Conservation (phyloP, 2,113 vertebrate species). For the Ceratotherium simum region DNA sequence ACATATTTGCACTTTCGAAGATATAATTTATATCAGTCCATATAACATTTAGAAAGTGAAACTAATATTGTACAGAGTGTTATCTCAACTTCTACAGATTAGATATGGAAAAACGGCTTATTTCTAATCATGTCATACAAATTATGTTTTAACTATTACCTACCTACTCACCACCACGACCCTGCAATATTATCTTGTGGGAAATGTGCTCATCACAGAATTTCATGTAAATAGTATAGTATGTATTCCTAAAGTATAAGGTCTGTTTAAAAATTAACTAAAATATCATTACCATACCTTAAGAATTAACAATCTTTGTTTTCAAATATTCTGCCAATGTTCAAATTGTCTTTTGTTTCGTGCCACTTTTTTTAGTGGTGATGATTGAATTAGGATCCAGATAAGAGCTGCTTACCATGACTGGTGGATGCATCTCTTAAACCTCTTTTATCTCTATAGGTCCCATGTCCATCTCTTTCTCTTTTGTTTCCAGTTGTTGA, state of each 20-base stretch:
- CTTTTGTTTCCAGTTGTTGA: background rate
- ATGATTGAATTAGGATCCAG: background rate
- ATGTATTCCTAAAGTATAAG: background rate
- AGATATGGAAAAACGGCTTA: background rate
- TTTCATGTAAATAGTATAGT: background rate
- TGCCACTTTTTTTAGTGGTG: background rate
- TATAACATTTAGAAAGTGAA: background rate
- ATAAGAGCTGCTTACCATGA: too few species aligned
- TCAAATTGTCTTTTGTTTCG: background rate
- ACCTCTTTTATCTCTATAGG: accelerated
- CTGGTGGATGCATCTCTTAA: accelerated
- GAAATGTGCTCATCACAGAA: background rate
- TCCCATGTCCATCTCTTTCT: accelerated
- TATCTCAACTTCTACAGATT: too few species aligned
- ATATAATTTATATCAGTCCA: background rate
- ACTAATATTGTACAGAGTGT: too few species aligned
- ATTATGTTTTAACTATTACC: background rate
- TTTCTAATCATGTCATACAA: background rate
- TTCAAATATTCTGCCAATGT: background rate
- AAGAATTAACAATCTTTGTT: background rate
- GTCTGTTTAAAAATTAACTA: background rate
- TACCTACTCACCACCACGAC: accelerated
- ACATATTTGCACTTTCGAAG: background rate
- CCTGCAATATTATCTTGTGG: background rate
- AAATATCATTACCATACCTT: background rate